phyloP scores from a whole-genome alignment of 2,888 invertebrate genomes.

The Sylvicola cinctus region DNA sequence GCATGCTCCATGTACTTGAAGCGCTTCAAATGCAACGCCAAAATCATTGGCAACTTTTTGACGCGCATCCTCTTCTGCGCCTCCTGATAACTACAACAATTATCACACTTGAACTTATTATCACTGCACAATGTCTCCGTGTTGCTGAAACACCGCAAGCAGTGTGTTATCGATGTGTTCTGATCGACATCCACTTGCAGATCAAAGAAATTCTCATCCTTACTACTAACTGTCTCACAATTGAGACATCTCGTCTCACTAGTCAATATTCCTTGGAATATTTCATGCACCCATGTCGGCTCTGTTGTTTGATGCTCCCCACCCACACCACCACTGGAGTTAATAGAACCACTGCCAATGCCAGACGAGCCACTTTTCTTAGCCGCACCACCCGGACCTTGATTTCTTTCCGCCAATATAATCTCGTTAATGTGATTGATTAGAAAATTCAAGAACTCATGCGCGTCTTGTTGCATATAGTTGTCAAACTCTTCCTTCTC shows the following conservation, averaged over 20 bases:
- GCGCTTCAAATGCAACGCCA: slow-evolving; percentile 92
- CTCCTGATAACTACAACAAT: slow-evolving; percentile 98
- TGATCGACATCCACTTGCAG: slow-evolving; percentile 98
- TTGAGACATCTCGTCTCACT: slow-evolving; percentile 98
- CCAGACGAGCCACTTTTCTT: slow-evolving; percentile 13
- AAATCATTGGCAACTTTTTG: slow-evolving; percentile 92
- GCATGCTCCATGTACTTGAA: slow-evolving; percentile 98
- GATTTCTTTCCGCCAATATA: slow-evolving; percentile 53
- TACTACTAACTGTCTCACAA: slow-evolving; percentile 98
- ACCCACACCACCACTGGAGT: not conserved
- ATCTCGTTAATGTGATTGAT: slow-evolving; percentile 98
- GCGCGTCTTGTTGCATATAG: slow-evolving; percentile 99
- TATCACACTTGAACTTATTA: slow-evolving; percentile 99
- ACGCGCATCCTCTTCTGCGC: slow-evolving; percentile 98
- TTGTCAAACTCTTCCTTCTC: slow-evolving; percentile 99
- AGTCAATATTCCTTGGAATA: slow-evolving; percentile 97
- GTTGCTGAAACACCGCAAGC: slow-evolving; percentile 91
- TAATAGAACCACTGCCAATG: not conserved
- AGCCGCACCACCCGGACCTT: no score
- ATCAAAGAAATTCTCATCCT: slow-evolving; percentile 98
- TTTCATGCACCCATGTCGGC: slow-evolving; percentile 99
- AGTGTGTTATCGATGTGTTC: slow-evolving; percentile 97
- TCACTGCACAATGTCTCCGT: slow-evolving; percentile 97
- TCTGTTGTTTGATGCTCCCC: slow-evolving; percentile 36
- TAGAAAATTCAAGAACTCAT: slow-evolving; percentile 97